Evolutionary conservation across 2,113 vertebrate genomes (phyloP).

Genomic region (Mugil cephalus): DNA sequence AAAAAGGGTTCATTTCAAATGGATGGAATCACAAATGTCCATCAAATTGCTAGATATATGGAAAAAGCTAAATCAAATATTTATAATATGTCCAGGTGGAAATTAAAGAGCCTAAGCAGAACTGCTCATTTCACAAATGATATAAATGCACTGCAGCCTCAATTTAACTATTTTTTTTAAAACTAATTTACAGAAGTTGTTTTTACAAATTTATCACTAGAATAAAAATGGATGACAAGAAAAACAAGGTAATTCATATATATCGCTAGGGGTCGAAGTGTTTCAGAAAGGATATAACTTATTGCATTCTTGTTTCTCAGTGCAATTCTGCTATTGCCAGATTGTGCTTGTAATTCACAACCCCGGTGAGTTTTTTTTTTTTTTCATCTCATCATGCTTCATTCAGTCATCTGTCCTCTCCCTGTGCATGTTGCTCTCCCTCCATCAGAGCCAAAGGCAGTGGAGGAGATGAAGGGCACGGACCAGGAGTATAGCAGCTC

Average conservation of each 20-base stretch:
- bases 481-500: conserved; percentile 79
- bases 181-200: background rate
- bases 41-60: conserved; percentile 4
- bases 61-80: conserved; percentile 24
- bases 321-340: background rate
- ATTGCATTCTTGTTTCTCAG: background rate
- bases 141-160: background rate
- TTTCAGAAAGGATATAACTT: background rate
- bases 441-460: conserved; percentile 67
- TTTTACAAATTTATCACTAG: background rate
- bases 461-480: conserved; percentile 75
- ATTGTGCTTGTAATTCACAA: background rate
- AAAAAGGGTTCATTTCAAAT: conserved; percentile 28
- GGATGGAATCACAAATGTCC: conserved; percentile 21
- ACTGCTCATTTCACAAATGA: background rate
- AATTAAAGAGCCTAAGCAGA: background rate
- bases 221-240: background rate
- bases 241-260: background rate
- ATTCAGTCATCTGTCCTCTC: background rate
- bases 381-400: background rate
- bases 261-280: background rate
- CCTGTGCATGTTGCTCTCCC: background rate
- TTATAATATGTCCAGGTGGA: background rate
- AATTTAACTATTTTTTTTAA: background rate
- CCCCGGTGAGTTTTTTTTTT: no score